Conservation (phyloP, 2,797 vertebrate species). For the Poeciliopsis gracilis region DNA sequence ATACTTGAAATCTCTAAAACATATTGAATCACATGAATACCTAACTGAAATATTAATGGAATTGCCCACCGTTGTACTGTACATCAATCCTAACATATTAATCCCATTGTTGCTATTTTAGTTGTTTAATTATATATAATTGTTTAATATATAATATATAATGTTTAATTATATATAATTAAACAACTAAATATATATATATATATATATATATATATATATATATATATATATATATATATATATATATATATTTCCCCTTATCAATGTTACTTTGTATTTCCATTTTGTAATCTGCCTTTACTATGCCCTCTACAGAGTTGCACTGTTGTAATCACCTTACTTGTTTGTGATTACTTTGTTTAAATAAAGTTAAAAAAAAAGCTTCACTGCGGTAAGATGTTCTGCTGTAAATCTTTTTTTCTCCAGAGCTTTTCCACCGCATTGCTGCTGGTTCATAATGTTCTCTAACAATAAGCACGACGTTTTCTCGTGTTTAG, state of each 20-base stretch:
- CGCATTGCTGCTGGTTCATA: not conserved
- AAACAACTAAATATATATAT: no score
- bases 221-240: no score
- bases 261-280: not conserved
- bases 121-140: not conserved
- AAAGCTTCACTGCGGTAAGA: no score
- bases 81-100: not conserved
- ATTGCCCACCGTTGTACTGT: no score
- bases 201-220: no score
- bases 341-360: not conserved
- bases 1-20: no score
- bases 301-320: not conserved
- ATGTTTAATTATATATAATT: no score
- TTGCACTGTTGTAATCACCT: not conserved
- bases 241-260: no score
- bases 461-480: not conserved
- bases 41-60: no score
- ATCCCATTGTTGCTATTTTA: not conserved
- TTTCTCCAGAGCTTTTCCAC: not conserved
- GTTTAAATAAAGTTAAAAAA: not conserved
- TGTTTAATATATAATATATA: no score
- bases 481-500: no score
- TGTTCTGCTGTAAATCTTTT: not conserved
- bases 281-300: not conserved
- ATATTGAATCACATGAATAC: no score